phyloP scores from a whole-genome alignment of 2,797 vertebrate species.

The Xerus rutilus region DNA sequence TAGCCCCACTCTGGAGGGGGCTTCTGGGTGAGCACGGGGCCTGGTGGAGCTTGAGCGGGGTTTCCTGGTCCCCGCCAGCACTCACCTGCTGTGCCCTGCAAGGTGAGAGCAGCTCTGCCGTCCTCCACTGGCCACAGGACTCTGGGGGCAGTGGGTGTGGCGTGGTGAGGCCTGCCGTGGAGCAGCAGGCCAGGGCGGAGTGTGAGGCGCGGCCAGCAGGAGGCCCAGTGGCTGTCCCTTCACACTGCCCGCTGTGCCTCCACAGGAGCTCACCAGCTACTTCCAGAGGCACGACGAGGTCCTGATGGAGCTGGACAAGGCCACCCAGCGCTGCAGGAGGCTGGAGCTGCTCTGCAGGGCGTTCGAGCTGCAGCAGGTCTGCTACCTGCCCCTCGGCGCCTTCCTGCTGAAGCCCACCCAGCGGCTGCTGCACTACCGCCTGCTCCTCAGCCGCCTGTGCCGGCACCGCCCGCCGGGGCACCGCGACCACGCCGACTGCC shows the following conservation, averaged over 20 bases:
- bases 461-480: conserved; percentile 91
- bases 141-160: too few relatives aligned
- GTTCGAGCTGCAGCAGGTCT: conserved; percentile 98
- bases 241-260: neutral
- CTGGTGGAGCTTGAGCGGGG: too few relatives aligned
- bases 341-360: conserved; percentile 95
- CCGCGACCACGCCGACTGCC: conserved; percentile 92
- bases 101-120: too few relatives aligned
- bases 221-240: too few relatives aligned
- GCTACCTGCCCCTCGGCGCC: conserved; percentile 97
- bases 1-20: too few relatives aligned
- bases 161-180: too few relatives aligned
- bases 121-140: too few relatives aligned
- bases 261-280: conserved; percentile 93
- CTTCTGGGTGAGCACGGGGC: too few relatives aligned
- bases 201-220: too few relatives aligned
- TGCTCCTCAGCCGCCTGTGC: conserved; percentile 95
- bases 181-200: too few relatives aligned
- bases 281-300: conserved; percentile 95
- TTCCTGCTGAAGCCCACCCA: conserved; percentile 98
- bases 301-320: conserved; percentile 95
- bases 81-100: too few relatives aligned
- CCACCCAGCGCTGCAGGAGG: conserved; percentile 92
- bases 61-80: too few relatives aligned
- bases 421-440: conserved; percentile 96